Base-by-base conservation (phyloP, 1,140 invertebrate genomes). In the Notospermus geniculatus region DNA sequence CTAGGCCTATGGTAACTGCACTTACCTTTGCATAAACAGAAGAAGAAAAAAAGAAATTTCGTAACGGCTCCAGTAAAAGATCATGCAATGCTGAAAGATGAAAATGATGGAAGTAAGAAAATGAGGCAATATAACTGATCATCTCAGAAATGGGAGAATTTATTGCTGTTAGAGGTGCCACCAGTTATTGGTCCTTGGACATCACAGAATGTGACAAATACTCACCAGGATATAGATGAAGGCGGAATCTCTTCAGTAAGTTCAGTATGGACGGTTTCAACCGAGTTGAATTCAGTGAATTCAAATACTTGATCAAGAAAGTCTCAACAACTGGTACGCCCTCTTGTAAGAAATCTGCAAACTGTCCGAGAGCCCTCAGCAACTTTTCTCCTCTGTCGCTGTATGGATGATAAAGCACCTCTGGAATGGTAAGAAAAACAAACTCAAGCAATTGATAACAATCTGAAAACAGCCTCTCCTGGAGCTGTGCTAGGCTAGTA, bases 81-180 rank as follows among this genome's bases (percentile, higher is more conserved):
- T 62, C 60, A n/a, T 56, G 27, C n/a, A 62, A 46, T 43, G 23
- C 60, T 62, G 30, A 62, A 57, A 62, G n/a, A n/a, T n/a, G n/a
- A n/a, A n/a, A n/a, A n/a, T n/a, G n/a, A n/a, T n/a, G n/a, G n/a
- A n/a, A n/a, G n/a, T n/a, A n/a, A n/a, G n/a, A n/a, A n/a, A n/a
- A n/a, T n/a, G n/a, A n/a, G n/a, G n/a, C n/a, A n/a, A n/a, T n/a
- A n/a, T n/a, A n/a, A n/a, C n/a, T n/a, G n/a, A n/a, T n/a, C n/a
- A n/a, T n/a, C n/a, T n/a, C n/a, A n/a, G n/a, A n/a, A n/a, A n/a
- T n/a, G n/a, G n/a, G n/a, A n/a, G n/a, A n/a, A n/a, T n/a, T n/a
- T n/a, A n/a, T n/a, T n/a, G n/a, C n/a, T n/a, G n/a, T n/a, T n/a
- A n/a, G n/a, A n/a, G n/a, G n/a, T n/a, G n/a, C n/a, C n/a, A n/a